Base-by-base conservation (phyloP, 2,797 vertebrate species). In the Astyanax mexicanus region DNA sequence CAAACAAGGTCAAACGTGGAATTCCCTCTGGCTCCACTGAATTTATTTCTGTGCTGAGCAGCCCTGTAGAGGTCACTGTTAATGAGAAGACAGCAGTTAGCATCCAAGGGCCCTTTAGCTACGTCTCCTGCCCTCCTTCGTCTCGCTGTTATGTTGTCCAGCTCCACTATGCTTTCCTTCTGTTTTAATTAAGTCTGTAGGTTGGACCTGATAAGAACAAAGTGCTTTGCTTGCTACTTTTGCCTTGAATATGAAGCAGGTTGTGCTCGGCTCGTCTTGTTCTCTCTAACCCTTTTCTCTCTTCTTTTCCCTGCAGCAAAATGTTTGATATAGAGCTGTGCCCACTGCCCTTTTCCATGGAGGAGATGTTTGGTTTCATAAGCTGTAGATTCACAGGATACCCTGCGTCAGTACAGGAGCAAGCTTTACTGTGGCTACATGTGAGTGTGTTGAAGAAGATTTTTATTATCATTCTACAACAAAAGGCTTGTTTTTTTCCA, bases 271-370 rank as follows among this genome's bases (percentile, higher is more conserved):
- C 21, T 25, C 1, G 23, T 54, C 19, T 17, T 29, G 17, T 68
- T 44, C 5, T 8, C 19, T 69, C 2, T 62, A 0, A 65, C 57
- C 38, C 23, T 80, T 38, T 67, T 44, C 61, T 78, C 42, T 85
- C 6, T 62, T 40, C 15, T 52, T 78, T 7, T 60, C 67, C 88
- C 87, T 89, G 58, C 92, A 99, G 98, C 91, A 99, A 99, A 92
- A 99, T 99, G 98, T 99, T 99, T 93, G 98, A 99, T 83, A 98
- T 98, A 44, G 98, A 99, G 85, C 92, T 99, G 81, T 99, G 98
- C 73, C 98, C 98, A 23, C 92, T 99, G 51, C 98, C 98, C n/a
- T 99, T 99, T 90, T 99, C 98, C 81, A 96, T 99, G 98, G 98
- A 99, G 84, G 98, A 99, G 89, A 99, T 99, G 98, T 99, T 99